Conservation (phyloP, 2,113 vertebrate species). For the Heptranchias perlo region DNA sequence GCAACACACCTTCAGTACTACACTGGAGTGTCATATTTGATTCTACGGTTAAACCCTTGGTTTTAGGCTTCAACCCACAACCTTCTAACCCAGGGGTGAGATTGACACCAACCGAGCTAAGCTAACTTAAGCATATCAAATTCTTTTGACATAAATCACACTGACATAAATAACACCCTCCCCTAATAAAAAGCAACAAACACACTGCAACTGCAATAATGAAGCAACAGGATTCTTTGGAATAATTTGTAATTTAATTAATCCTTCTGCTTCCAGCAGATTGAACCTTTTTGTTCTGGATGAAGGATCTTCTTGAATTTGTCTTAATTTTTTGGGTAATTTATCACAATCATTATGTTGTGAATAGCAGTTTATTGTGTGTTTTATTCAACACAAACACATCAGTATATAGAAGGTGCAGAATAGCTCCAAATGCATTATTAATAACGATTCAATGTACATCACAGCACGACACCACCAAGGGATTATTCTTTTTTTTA, state of each 20-base stretch:
- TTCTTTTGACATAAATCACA: background rate
- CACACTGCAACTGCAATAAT: background rate
- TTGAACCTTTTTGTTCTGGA: background rate
- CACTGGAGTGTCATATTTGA: background rate
- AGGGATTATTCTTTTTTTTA: background rate
- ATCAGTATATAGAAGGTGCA: background rate
- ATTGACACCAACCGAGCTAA: background rate
- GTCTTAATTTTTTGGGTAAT: background rate
- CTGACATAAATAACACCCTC: background rate
- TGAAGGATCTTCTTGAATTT: background rate
- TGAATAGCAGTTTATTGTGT: background rate
- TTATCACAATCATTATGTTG: background rate
- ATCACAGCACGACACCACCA: background rate
- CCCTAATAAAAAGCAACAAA: background rate
- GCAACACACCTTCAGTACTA: no score
- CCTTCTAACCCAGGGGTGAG: background rate
- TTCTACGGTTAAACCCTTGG: background rate
- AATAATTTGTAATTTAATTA: background rate
- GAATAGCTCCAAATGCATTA: background rate
- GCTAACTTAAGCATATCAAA: background rate
- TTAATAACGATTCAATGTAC: background rate
- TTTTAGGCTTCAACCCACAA: background rate
- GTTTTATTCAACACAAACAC: background rate
- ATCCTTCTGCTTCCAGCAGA: background rate
- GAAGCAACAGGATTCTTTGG: background rate